Evolutionary conservation across 2,797 vertebrate genomes (phyloP), one percentile per base, ranked within the genome.

Genomic region (Diplodus sargus): DNA sequence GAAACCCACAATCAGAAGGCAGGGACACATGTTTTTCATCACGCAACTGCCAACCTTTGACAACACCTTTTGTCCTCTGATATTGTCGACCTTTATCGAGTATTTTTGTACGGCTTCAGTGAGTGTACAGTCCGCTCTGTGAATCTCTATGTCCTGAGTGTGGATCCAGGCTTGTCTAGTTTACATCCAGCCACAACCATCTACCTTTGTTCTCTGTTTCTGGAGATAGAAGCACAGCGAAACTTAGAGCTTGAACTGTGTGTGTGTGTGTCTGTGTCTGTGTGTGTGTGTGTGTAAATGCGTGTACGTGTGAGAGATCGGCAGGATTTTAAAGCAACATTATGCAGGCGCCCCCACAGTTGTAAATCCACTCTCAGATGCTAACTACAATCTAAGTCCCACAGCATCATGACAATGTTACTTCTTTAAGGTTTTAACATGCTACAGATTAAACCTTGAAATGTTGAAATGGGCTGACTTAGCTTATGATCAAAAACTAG

Each of bases 51-150:
- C 90, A 83, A 85, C 75, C 70, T 76, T 84, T 76, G 72, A 84
- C 84, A 47, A 73, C 65, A 39, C 42, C 60, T 56, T 71, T 69
- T 34, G 34, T 79, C 61, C 76, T 82, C 70, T 25, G 49, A 81
- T 51, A 47, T 58, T 43, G 23, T 87, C 67, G 0, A 78, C 67
- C 54, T 84, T 60, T 63, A 56, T 62, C 39, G 18, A 77, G 74
- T 88, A 64, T 85, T 87, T 87, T 89, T 85, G 72, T 89, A 82
- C 62, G 4, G 51, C 75, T 80, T 85, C 81, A 60, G 85, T 82
- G 75, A 67, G 78, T 70, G 76, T 78, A 51, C 79, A 20, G 81
- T 85, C 64, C 69, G 74, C 84, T 87, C 83, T 60, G 84, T 88
- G 64, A 78, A 82, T 78, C 61, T 87, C 70, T 74, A 48, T 16